A percentile compares a stretch with the other conserved stretches of the same genome.
These are phyloP conservation scores for Actenoides hombroni DNA, from an alignment of 2,113 vertebrate species.

Conservation along the genomic window DNA sequence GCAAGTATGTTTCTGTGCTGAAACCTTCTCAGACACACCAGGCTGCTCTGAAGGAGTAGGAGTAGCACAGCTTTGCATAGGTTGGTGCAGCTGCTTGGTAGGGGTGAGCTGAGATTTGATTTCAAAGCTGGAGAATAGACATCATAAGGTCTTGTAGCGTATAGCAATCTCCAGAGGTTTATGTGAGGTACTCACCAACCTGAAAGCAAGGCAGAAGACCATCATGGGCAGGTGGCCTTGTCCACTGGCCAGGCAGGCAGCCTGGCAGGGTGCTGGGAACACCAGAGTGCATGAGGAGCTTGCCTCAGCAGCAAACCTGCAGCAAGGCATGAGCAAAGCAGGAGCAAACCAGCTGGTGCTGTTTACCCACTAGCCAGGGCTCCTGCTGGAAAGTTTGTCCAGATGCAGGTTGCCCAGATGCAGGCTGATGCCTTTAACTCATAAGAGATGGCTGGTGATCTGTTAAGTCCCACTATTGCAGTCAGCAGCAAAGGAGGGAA, in stretches of 20 bases:
- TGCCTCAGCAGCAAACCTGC: background rate
- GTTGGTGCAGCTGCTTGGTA: background rate
- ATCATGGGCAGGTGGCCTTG: background rate
- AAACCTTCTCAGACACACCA: background rate
- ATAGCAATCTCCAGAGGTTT: background rate
- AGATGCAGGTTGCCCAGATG: background rate
- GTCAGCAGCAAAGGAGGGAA: background rate
- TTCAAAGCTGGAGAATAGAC: background rate
- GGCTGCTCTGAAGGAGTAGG: background rate
- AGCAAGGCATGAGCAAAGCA: background rate
- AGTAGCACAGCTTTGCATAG: background rate
- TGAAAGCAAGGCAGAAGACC: background rate
- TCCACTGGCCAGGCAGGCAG: background rate
- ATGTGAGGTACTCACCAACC: background rate
- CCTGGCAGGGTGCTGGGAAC: background rate
- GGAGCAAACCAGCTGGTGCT: background rate
- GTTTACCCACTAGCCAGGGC: too few species aligned
- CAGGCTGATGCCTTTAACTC: background rate
- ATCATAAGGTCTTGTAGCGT: background rate
- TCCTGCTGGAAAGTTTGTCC: background rate
- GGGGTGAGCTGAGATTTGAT: background rate
- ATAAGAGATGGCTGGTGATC: background rate
- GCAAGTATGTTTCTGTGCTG: background rate
- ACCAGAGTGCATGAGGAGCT: fast-evolving
- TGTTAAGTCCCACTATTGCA: background rate